Evolutionary conservation across 2,888 invertebrate species (phyloP).

Genomic region (Troilus luridus): DNA sequence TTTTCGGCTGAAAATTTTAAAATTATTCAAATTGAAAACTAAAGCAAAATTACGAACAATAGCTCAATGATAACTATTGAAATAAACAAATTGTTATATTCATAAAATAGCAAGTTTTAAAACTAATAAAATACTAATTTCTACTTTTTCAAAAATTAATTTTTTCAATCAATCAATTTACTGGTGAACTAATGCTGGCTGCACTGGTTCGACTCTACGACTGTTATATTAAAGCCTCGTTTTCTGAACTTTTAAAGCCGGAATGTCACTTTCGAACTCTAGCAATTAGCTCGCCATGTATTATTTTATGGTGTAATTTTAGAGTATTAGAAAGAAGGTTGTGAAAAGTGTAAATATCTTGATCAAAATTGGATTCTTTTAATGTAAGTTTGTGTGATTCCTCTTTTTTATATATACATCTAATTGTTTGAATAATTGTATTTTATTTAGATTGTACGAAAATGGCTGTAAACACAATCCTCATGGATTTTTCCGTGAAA

Average conservation of each 20-base stretch:
- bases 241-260: neutral
- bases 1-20: neutral
- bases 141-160: too few species aligned
- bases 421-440: neutral
- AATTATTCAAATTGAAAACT: neutral
- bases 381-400: neutral
- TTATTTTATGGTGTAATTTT: neutral
- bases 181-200: neutral
- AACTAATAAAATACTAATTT: neutral
- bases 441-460: conserved; percentile 50
- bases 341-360: neutral
- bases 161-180: neutral
- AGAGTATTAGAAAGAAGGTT: neutral
- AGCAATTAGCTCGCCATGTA: neutral
- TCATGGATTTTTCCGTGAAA: conserved; percentile 85
- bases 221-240: conserved; percentile 22
- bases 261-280: neutral
- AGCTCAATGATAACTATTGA: neutral
- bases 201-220: too few species aligned
- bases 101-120: neutral
- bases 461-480: conserved; percentile 85
- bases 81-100: neutral
- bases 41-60: neutral
- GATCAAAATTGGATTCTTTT: neutral
- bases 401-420: neutral